Evolutionary conservation across 1,140 invertebrate species (phyloP).

Genomic region (Aphelinus certus): DNA sequence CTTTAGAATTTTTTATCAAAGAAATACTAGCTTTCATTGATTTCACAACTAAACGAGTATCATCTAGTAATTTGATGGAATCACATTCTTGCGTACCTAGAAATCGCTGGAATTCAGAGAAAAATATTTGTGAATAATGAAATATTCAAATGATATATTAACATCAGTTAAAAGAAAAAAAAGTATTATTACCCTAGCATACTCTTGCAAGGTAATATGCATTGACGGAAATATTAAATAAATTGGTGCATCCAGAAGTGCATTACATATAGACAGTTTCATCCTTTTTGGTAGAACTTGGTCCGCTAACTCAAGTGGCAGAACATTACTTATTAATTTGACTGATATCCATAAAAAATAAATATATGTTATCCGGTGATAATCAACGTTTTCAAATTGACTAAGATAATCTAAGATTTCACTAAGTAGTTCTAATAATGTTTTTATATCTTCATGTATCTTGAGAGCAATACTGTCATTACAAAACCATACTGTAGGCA

Average conservation of each 20-base stretch:
- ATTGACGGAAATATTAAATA: constrained; percentile 53
- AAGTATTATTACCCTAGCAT: constrained; percentile 50
- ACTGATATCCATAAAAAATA: constrained; percentile 50
- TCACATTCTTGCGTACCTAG: constrained; percentile 44
- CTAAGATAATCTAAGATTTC: constrained; percentile 54
- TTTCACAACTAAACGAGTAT: constrained; percentile 49
- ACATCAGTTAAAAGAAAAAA: constrained; percentile 11
- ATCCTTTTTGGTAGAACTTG: constrained; percentile 51
- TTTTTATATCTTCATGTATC: constrained; percentile 53
- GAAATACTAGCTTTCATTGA: constrained; percentile 57
- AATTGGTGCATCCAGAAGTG: constrained; percentile 57
- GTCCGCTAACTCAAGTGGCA: constrained; percentile 57
- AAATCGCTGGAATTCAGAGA: constrained; percentile 49
- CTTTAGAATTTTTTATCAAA: constrained; percentile 45
- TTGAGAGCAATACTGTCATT: constrained; percentile 50
- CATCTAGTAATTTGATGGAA: constrained; percentile 51
- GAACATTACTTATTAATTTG: constrained; percentile 52
- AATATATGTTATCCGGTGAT: constrained; percentile 54
- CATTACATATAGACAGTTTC: constrained; percentile 48
- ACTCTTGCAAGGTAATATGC: constrained; percentile 52
- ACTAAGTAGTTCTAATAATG: constrained; percentile 50
- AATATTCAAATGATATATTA: constrained; percentile 14
- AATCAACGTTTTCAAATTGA: constrained; percentile 47
- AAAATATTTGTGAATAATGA: constrained; percentile 13
- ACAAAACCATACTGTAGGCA: constrained; percentile 57